phyloP scores from a whole-genome alignment of 2,888 invertebrate genomes.

The Lasioglossum lativentre region DNA sequence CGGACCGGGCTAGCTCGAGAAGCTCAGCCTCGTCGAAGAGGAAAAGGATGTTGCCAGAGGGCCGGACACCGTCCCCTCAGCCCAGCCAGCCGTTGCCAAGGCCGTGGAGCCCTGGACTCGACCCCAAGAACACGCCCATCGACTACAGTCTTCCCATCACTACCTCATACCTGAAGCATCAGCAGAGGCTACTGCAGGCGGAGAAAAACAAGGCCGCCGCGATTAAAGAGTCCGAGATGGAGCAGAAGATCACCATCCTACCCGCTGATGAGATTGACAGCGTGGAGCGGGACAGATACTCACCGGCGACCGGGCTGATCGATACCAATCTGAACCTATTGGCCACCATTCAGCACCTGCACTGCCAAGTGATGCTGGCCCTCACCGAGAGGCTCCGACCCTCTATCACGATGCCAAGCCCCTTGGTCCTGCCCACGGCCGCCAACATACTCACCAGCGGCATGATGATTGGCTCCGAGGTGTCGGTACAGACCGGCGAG shows the following conservation, averaged over 20 bases:
- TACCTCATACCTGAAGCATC: conserved; percentile 94
- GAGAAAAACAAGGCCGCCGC: conserved; percentile 86
- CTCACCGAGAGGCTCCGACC: conserved; percentile 82
- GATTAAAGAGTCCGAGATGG: conserved; percentile 84
- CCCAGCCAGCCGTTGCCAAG: conserved; percentile 78
- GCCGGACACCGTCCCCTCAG: conserved; percentile 82
- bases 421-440: conserved; percentile 76
- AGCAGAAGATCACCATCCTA: conserved; percentile 80
- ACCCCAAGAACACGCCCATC: conserved; percentile 84
- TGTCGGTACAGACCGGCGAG: conserved; percentile 75
- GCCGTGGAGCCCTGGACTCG: conserved; percentile 82
- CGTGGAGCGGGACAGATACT: conserved; percentile 77
- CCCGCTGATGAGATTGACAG: conserved; percentile 61
- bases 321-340: conserved; percentile 83
- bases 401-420: conserved; percentile 73
- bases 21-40: conserved; percentile 82
- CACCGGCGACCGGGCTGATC: conserved; percentile 82
- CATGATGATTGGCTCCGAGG: conserved; percentile 73
- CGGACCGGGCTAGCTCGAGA: conserved; percentile 80
- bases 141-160: conserved; percentile 96
- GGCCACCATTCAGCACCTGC: conserved; percentile 83
- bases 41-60: conserved; percentile 81
- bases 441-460: conserved; percentile 53
- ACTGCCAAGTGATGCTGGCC: conserved; percentile 83
- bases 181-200: conserved; percentile 89